Evolutionary conservation across 2,113 vertebrate species (phyloP).

Genomic region (Colius striatus): DNA sequence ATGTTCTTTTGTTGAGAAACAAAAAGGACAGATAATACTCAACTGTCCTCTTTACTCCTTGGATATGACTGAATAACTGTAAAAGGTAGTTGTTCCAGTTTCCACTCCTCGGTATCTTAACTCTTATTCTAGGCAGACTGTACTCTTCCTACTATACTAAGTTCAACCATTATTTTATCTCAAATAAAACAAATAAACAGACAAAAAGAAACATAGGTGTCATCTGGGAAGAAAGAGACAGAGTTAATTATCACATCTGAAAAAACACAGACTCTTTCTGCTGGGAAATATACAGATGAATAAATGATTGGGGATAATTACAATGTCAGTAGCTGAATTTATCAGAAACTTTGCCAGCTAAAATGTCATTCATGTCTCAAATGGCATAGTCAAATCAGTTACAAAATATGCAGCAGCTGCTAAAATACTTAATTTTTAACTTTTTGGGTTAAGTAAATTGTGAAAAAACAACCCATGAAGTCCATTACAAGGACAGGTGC

Average conservation of each 20-base stretch:
- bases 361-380: constrained; percentile 31
- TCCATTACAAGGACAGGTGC: neutral
- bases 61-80: neutral
- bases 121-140: neutral
- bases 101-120: neutral
- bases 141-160: neutral
- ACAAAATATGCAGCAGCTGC: neutral
- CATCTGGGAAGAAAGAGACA: neutral
- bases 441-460: neutral
- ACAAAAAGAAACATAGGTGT: neutral
- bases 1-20: neutral
- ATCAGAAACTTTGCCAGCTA: neutral
- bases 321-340: neutral
- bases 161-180: neutral
- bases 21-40: neutral
- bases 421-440: neutral
- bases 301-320: neutral
- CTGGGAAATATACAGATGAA: neutral
- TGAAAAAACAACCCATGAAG: neutral
- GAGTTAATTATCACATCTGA: neutral
- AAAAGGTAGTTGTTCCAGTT: neutral
- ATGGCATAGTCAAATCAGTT: neutral
- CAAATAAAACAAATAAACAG: neutral
- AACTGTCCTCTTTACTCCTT: neutral
- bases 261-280: neutral